Evolutionary conservation across 2,113 vertebrate genomes (phyloP).

Genomic region (Paradisaea rubra): DNA sequence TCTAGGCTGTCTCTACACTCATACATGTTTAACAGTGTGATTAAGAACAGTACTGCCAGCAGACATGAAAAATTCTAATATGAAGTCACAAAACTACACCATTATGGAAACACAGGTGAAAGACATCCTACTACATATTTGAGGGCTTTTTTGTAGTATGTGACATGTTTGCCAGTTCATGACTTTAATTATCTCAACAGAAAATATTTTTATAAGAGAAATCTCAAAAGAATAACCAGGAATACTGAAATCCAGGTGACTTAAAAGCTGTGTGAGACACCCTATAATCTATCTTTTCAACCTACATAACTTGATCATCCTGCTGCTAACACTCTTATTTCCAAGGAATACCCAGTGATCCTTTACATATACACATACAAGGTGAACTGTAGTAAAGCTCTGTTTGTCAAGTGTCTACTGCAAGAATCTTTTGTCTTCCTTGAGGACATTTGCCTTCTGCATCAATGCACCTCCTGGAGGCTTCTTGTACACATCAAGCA

Average conservation of each 20-base stretch:
- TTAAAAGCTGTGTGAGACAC: neutral
- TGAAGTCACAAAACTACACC: neutral
- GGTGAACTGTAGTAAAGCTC: neutral
- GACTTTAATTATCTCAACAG: neutral
- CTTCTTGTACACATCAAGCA: neutral
- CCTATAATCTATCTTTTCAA: neutral
- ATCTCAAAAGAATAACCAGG: neutral
- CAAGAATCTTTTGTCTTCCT: neutral
- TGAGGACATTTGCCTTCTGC: neutral
- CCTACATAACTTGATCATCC: neutral
- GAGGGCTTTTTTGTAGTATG: fast-evolving
- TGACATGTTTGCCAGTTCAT: neutral
- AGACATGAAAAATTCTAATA: neutral
- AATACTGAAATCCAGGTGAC: neutral
- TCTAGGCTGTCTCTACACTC: neutral
- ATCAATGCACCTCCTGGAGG: neutral
- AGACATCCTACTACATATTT: neutral
- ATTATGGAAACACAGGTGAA: neutral
- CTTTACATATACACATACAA: neutral
- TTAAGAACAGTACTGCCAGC: neutral
- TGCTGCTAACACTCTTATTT: neutral
- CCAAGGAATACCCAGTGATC: neutral
- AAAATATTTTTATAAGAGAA: neutral
- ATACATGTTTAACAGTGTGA: neutral
- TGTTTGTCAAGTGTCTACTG: neutral